Evolutionary conservation across 2,113 vertebrate species (phyloP), one percentile per base, ranked within the genome.

Genomic region (Sylvilagus bachmani): DNA sequence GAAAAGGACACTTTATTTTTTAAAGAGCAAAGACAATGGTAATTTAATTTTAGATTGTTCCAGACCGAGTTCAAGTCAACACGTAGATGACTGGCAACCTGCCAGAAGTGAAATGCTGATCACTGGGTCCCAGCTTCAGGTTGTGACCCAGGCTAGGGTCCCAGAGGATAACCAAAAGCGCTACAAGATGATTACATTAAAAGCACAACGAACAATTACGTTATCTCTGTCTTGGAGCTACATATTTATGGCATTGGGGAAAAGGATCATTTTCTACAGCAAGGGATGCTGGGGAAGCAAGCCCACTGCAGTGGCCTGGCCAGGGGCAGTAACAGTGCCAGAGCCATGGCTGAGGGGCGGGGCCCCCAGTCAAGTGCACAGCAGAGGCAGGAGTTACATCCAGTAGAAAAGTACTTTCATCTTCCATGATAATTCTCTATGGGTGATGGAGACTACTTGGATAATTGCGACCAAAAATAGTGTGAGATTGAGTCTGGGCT

Each of bases 1-100:
- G 49, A 67, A 53, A 85, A 90, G 91, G 91, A 38, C 25, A 66
- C 12, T 90, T 80, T 62, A 49, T 38, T 87, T 90, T 90, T 69
- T 67, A 86, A 92, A 91, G 80, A 78, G 62, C 62, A 74, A 58
- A 61, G 89, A 91, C 51, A 61, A 62, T 22, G 67, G 19, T 58
- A 69, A 94, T 83, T 94, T 79, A 78, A 66, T 82, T 91, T 88
- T 73, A 78, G 33, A 51, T 89, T 78, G 82, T 75, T 90, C 29
- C 84, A 91, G 80, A 58, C 31, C 31, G 83, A 70, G 24, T 94
- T 90, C 10, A 55, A 92, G 36, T 90, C 70, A 74, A 66, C 74
- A 75, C 24, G 55, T 0, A 21, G 49, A 31, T 78, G 38, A 19
- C 2, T 51, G 91, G 79, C 94, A 89, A 83, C 53, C 66, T 89